A percentile compares a stretch with the other conserved stretches of the same genome.
Conservation (phyloP, 2,113 vertebrate species). For the Oncorhynchus keta region DNA sequence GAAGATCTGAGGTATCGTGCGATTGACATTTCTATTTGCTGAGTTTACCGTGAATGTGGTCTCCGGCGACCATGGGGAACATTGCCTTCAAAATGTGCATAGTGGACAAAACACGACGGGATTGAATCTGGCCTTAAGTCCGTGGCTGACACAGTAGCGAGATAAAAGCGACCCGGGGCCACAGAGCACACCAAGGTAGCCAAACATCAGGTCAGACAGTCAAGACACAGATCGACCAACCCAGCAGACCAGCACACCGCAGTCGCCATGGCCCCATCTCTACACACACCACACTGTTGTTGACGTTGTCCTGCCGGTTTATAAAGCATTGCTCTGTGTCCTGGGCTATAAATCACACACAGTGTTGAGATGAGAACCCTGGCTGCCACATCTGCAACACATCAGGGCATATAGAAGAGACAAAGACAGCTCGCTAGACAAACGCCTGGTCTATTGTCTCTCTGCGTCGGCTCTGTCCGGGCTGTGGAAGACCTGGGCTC, state of each 20-base stretch:
- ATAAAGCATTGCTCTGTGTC: background rate
- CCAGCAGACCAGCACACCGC: no score
- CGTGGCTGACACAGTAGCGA: background rate
- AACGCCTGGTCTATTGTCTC: no score
- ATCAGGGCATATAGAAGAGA: background rate
- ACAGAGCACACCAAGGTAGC: background rate
- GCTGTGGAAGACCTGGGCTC: no score
- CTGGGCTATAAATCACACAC: background rate
- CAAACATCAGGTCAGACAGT: background rate
- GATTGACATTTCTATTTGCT: no score
- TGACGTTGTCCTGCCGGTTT: background rate
- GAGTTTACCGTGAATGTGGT: no score
- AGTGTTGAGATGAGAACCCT: background rate
- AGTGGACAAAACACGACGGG: no score
- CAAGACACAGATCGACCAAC: no score
- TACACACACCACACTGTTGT: background rate
- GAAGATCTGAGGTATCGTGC: no score
- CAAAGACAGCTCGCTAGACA: no score
- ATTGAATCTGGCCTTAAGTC: background rate
- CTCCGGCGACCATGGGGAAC: no score
- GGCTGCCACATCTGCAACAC: constrained; percentile 4
- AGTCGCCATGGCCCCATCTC: background rate
- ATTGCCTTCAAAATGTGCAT: no score
- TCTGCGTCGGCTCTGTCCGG: no score
- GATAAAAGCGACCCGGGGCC: background rate